Percentiles rank a stretch among this genome's conserved stretches.
phyloP scores from a whole-genome alignment of 1,140 invertebrate genomes.

The Teleopsis dalmanni region DNA sequence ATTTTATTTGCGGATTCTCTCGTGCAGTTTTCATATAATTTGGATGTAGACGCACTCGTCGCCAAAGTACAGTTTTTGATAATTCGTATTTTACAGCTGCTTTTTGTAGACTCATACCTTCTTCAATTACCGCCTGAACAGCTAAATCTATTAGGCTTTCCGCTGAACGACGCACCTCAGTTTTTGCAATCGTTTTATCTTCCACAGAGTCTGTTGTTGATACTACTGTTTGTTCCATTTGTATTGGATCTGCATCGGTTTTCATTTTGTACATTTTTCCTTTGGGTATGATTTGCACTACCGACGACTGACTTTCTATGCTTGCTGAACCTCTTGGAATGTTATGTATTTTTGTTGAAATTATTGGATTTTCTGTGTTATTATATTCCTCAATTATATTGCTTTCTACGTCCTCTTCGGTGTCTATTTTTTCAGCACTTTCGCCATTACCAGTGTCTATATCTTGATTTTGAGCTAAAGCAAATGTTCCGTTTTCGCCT shows the following conservation, averaged over 20 bases:
- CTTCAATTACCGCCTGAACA: conserved; percentile 49
- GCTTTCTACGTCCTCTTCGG: conserved; percentile 10
- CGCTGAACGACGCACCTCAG: background rate
- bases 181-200: background rate
- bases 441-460: conserved; percentile 6
- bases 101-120: conserved; percentile 51
- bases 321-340: conserved; percentile 7
- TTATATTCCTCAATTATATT: conserved; percentile 35
- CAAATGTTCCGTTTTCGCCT: conserved; percentile 34
- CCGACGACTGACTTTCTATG: conserved; percentile 19
- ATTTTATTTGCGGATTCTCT: conserved; percentile 46
- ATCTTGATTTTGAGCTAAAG: conserved; percentile 28
- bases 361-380: conserved; percentile 17
- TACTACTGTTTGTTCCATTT: conserved; percentile 2
- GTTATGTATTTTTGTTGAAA: conserved; percentile 4
- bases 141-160: conserved; percentile 44
- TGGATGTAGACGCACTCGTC: conserved; percentile 49
- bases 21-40: conserved; percentile 46
- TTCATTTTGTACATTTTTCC: conserved; percentile 8
- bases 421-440: background rate
- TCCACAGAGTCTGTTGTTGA: too few species aligned
- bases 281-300: conserved; percentile 11
- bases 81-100: conserved; percentile 51
- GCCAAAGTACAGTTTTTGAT: conserved; percentile 56
- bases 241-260: conserved; percentile 3